These are phyloP conservation scores for Xenops minutus DNA, from an alignment of 2,797 vertebrate genomes.

Conservation along the genomic window DNA sequence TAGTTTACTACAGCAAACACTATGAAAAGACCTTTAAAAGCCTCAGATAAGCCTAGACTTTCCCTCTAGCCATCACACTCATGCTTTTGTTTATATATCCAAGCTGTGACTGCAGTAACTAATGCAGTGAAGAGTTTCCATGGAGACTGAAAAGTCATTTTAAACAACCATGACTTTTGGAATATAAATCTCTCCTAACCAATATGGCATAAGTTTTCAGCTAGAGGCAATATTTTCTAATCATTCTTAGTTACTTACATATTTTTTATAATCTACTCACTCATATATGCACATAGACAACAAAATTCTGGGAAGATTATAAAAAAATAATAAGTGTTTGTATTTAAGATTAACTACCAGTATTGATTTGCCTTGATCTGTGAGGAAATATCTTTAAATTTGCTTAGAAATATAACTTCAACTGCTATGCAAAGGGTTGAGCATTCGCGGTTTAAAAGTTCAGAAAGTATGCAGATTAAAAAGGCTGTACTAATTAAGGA, in stretches of 20 bases:
- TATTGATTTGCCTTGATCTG: background rate
- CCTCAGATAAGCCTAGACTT: background rate
- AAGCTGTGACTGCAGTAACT: constrained; percentile 11
- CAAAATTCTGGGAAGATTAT: background rate
- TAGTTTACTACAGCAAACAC: background rate
- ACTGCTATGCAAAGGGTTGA: background rate
- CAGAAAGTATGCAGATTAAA: background rate
- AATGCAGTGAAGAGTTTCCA: constrained; percentile 6
- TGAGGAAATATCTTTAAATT: background rate
- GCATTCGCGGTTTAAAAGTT: background rate
- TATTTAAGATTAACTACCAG: background rate
- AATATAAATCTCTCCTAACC: background rate
- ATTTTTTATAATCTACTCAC: background rate
- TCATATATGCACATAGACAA: background rate
- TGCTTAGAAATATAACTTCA: background rate
- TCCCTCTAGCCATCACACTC: background rate
- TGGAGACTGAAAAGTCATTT: constrained; percentile 40
- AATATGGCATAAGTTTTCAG: background rate
- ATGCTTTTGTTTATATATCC: background rate
- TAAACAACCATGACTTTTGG: background rate
- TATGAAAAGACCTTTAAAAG: background rate
- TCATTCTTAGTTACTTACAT: background rate
- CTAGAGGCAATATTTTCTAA: background rate
- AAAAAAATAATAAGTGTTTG: background rate
- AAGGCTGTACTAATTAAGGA: background rate